Conservation (phyloP, 2,797 vertebrate species). For the Smutsia temminckii region DNA sequence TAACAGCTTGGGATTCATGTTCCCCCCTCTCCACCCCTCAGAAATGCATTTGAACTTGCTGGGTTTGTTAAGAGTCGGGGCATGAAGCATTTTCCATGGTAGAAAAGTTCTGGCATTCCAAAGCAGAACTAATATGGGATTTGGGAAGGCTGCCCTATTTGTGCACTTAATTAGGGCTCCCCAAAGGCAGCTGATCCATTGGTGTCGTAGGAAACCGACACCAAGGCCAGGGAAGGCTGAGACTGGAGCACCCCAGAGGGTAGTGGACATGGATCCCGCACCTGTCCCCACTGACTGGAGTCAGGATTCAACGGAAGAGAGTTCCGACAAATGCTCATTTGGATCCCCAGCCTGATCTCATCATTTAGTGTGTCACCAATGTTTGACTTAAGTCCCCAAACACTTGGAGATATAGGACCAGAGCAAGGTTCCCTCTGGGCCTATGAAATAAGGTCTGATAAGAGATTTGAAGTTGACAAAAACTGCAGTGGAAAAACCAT, state of each 20-base stretch:
- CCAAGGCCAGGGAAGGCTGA: constrained; percentile 68
- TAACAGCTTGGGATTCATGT: constrained; percentile 72
- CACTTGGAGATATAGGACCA: neutral
- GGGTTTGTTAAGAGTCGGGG: constrained; percentile 68
- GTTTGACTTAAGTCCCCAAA: neutral
- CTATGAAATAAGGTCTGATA: constrained; percentile 8
- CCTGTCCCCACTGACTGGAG: constrained; percentile 65
- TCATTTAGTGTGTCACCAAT: neutral
- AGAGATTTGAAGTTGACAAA: neutral
- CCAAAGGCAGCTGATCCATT: constrained; percentile 79
- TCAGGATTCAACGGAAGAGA: neutral
- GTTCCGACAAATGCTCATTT: constrained; percentile 40
- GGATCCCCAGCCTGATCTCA: constrained; percentile 29
- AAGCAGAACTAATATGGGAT: constrained; percentile 80
- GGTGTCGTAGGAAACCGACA: constrained; percentile 75
- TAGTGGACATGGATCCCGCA: constrained; percentile 68
- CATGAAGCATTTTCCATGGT: constrained; percentile 79
- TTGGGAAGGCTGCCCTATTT: constrained; percentile 78
- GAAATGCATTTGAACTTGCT: constrained; percentile 75
- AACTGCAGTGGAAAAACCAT: neutral
- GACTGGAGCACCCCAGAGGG: constrained; percentile 64
- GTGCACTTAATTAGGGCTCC: constrained; percentile 80
- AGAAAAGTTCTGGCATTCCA: constrained; percentile 76
- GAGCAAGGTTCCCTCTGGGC: neutral
- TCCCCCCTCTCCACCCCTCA: neutral